Evolutionary conservation across 2,888 invertebrate genomes (phyloP).

Genomic region (Platypus cylindrus): DNA sequence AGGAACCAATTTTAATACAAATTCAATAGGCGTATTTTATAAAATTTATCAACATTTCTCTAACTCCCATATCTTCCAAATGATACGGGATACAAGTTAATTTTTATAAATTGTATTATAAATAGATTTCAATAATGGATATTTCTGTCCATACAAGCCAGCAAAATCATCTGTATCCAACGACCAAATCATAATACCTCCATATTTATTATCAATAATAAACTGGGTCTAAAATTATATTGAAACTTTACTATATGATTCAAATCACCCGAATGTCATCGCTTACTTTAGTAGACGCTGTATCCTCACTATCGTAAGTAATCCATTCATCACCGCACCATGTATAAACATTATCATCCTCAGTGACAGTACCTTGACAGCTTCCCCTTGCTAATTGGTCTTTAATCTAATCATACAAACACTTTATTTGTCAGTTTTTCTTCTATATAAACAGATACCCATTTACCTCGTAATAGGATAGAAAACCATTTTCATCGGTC

Average conservation of each 20-base stretch:
- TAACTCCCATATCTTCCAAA: too few relatives aligned
- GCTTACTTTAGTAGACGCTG: constrained; percentile 21
- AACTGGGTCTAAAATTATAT: constrained; percentile 27
- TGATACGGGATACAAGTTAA: too few relatives aligned
- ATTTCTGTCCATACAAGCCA: constrained; percentile 27
- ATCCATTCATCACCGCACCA: constrained; percentile 24
- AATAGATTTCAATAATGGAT: constrained; percentile 28
- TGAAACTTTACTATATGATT: constrained; percentile 2
- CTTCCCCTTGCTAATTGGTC: constrained; percentile 7
- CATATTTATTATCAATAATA: constrained; percentile 30
- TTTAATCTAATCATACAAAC: constrained; percentile 10
- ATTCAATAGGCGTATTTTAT: too few relatives aligned
- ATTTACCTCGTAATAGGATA: constrained; percentile 69
- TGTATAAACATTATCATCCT: constrained; percentile 22
- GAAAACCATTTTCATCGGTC: constrained; percentile 61
- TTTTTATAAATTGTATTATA: constrained; percentile 5
- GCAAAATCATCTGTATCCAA: constrained; percentile 41
- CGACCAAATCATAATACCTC: constrained; percentile 42
- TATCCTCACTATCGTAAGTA: constrained; percentile 22
- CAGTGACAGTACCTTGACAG: constrained; percentile 7
- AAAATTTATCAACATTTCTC: too few relatives aligned
- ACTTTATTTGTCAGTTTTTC: too few relatives aligned
- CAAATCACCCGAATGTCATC: too few relatives aligned
- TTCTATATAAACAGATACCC: neutral
- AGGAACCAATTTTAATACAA: too few relatives aligned